phyloP scores from a whole-genome alignment of 2,888 invertebrate species.

The Xylota sylvarum region DNA sequence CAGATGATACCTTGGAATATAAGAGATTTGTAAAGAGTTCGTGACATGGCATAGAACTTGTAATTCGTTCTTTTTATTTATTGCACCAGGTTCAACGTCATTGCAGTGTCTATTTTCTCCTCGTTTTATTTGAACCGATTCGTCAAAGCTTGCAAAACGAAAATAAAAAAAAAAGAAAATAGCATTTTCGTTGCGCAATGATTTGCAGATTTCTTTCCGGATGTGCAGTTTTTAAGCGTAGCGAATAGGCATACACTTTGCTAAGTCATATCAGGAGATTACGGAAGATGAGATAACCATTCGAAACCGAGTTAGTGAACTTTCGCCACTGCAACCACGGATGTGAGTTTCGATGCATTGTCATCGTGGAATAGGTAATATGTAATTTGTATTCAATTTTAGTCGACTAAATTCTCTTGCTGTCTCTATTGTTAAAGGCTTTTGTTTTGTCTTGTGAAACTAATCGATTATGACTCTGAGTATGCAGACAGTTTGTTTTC shows the following conservation, averaged over 20 bases:
- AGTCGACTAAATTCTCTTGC: background rate
- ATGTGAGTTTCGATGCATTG: conserved; percentile 15
- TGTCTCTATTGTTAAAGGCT: background rate
- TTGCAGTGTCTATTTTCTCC: background rate
- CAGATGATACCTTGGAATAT: conserved; percentile 19
- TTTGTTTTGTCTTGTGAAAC: background rate
- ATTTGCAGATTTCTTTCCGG: conserved; percentile 10
- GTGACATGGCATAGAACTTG: conserved; percentile 3
- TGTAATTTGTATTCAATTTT: background rate
- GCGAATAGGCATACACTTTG: background rate
- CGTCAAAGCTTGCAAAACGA: conserved; percentile 16
- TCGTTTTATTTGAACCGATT: background rate
- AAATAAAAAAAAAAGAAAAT: background rate
- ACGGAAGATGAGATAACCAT: background rate
- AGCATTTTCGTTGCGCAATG: background rate
- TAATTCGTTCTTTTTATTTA: background rate
- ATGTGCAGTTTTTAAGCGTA: background rate
- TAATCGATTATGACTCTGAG: background rate
- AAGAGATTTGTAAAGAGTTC: conserved; percentile 12
- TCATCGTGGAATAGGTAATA: background rate
- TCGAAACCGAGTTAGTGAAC: background rate
- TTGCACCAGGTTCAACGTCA: background rate
- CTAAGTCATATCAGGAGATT: background rate
- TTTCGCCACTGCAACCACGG: conserved; percentile 4
- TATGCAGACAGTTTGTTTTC: background rate